A percentile compares a stretch with the other conserved stretches of the same genome.
Conservation (phyloP, 2,113 vertebrate species). For the Thunnus thynnus region DNA sequence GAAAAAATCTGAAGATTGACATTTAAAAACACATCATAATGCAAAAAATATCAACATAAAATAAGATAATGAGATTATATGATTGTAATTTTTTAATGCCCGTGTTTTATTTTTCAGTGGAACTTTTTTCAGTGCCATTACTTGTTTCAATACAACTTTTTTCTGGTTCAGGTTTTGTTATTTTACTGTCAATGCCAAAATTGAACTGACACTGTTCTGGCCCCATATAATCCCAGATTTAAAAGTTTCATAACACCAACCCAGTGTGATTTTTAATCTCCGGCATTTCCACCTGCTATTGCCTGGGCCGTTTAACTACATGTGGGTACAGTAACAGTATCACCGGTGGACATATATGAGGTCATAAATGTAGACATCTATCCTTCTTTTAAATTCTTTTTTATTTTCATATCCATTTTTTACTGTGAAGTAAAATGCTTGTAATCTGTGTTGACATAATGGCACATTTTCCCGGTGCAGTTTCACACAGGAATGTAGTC, state of each 20-base stretch:
- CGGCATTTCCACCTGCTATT: constrained; percentile 35
- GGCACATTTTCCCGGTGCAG: neutral
- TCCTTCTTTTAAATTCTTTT: neutral
- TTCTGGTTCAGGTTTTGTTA: too few relatives aligned
- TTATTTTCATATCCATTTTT: neutral
- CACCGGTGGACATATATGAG: neutral
- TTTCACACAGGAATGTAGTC: neutral
- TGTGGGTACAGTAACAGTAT: neutral
- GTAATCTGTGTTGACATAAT: neutral
- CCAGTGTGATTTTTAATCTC: constrained; percentile 42
- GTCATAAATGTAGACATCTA: neutral
- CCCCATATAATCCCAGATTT: constrained; percentile 31
- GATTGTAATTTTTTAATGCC: too few relatives aligned
- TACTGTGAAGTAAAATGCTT: neutral
- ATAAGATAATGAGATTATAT: too few relatives aligned
- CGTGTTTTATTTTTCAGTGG: too few relatives aligned
- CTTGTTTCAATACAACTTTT: too few relatives aligned
- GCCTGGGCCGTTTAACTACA: constrained; percentile 29
- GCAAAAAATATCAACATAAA: too few relatives aligned
- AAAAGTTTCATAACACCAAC: constrained; percentile 44
- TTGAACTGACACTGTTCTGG: too few relatives aligned
- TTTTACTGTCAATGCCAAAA: too few relatives aligned
- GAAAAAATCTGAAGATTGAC: too few relatives aligned
- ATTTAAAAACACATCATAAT: too few relatives aligned
- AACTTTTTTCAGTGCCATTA: too few relatives aligned